Percentiles rank a stretch among this genome's conserved stretches.
Evolutionary conservation across 2,888 invertebrate species (phyloP).

Genomic region (Sminthurinus aureus): DNA sequence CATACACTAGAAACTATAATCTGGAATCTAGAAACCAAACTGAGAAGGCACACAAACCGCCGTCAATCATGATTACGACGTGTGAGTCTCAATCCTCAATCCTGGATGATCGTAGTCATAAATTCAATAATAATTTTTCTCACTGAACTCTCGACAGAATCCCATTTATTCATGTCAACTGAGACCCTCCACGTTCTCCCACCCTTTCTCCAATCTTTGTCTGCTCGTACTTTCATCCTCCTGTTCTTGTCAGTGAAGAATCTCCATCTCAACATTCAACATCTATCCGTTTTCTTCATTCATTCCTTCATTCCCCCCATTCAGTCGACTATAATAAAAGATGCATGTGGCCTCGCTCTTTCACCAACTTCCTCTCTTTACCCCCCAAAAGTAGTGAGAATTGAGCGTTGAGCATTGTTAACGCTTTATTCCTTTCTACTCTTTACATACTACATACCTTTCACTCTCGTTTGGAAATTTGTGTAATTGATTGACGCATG

Average conservation of each 20-base stretch:
- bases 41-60: not conserved
- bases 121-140: constrained; percentile 21
- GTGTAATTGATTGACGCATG: not conserved
- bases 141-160: not conserved
- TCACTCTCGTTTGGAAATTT: not conserved
- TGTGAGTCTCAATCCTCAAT: too few relatives aligned
- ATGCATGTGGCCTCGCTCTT: not conserved
- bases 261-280: not conserved
- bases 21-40: too few relatives aligned
- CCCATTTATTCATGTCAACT: constrained; percentile 22
- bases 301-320: too few relatives aligned
- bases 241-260: not conserved
- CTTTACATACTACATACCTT: not conserved
- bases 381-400: too few relatives aligned
- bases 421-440: not conserved
- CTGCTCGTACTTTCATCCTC: not conserved
- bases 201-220: not conserved
- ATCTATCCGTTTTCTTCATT: not conserved
- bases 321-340: not conserved
- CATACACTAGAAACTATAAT: too few relatives aligned
- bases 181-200: constrained; percentile 5
- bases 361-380: not conserved
- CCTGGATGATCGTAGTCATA: not conserved
- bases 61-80: constrained; percentile 13
- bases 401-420: not conserved